Base-by-base conservation (phyloP, 2,888 invertebrate genomes). In the Clistopyga incitator region DNA sequence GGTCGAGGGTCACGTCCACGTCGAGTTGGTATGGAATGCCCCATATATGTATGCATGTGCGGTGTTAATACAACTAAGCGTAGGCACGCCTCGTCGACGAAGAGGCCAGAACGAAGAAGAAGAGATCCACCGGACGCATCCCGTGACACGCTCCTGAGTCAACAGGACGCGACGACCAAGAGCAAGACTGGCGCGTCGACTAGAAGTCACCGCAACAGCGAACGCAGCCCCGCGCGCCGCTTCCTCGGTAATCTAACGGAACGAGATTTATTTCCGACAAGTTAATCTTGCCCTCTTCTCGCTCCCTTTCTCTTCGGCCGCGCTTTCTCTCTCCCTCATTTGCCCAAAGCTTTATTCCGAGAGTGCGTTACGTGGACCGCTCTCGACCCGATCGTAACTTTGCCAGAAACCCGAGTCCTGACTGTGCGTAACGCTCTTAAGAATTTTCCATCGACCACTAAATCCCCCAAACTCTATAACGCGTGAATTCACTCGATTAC, bases 251-350 rank as follows among this genome's bases (percentile, higher is more conserved):
- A 87, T 87, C 86, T 87, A 87, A 87, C 87, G 86, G 87, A 87
- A 87, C 87, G 86, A 86, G 87, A 87, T 87, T 87, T 87, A 87
- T 87, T 87, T 85, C 77, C 85, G 86, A 87, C 87, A 85, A 82
- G 86, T 85, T 84, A 87, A 85, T 87, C 87, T 86, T 83, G 54
- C 81, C 75, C 68, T 78, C 77, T 81, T 79, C 85, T 56, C 61
- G 42, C 61, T 78, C 64, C 61, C 80, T 72, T 84, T 78, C 74
- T 61, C 68, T 75, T 47, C 45, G 45, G 52, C 54, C 75, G 20
- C 77, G 23, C 59, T 65, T 65, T 56, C 74, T 45, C 64, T 59
- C 67, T 52, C 64, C 38, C 42, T 38, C 61, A 29, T 68, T 45
- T 59, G 20, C 50, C 13, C 54, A 20, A 77, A 72, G 72, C 61